Evolutionary conservation across 2,797 vertebrate genomes (phyloP).

Genomic region (Tapera naevia): DNA sequence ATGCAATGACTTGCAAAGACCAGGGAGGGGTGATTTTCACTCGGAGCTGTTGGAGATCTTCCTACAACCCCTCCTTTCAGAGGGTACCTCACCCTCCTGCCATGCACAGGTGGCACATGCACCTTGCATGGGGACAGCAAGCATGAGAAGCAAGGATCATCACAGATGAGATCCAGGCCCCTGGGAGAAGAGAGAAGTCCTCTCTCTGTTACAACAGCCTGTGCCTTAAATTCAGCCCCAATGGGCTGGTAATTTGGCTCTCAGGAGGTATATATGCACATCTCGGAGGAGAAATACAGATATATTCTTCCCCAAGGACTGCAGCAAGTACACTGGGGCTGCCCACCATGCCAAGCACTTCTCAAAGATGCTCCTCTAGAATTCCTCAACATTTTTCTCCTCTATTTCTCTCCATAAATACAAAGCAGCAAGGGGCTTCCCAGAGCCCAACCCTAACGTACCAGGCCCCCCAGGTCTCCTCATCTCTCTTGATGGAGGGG

Average conservation of each 20-base stretch:
- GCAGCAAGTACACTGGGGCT: not conserved
- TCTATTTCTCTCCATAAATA: not conserved
- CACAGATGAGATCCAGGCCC: not conserved
- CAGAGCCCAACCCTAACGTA: not conserved
- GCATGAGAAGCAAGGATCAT: accelerated
- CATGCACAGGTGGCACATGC: accelerated
- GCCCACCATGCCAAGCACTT: accelerated
- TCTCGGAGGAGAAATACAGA: not conserved
- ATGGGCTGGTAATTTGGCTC: not conserved
- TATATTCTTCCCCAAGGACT: not conserved
- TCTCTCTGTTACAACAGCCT: not conserved
- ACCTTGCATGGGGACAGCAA: accelerated
- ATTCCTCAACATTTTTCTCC: not conserved
- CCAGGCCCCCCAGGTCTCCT: not conserved
- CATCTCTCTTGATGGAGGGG: not conserved
- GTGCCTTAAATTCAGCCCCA: not conserved
- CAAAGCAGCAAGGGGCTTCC: not conserved
- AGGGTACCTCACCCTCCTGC: not conserved
- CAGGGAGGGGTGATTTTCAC: not conserved
- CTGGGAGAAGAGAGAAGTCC: not conserved
- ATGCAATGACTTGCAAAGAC: not conserved
- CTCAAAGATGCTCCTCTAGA: not conserved
- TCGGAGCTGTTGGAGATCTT: not conserved
- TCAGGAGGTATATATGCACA: not conserved
- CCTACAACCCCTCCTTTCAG: not conserved